Conservation (phyloP, 2,797 vertebrate genomes). For the Scarus forsteni region DNA sequence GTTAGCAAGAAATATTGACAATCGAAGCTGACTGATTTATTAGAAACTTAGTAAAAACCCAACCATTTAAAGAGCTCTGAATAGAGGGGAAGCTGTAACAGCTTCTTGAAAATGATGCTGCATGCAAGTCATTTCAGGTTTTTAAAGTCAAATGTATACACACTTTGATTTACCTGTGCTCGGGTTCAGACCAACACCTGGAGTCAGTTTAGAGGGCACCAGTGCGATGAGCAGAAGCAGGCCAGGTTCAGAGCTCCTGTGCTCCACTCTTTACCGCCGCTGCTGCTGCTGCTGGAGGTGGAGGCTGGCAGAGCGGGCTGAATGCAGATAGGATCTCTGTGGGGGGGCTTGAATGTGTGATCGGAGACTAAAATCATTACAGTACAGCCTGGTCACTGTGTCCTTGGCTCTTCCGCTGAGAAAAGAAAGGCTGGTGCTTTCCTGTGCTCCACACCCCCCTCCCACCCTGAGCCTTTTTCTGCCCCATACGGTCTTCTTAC, state of each 20-base stretch:
- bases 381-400: constrained; percentile 81
- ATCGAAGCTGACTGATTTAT: no score
- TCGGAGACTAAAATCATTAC: constrained; percentile 87
- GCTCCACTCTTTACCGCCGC: constrained; percentile 17
- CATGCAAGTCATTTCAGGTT: no score
- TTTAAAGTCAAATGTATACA: constrained; percentile 30
- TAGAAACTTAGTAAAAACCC: no score
- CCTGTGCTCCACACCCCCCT: constrained; percentile 26
- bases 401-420: constrained; percentile 83
- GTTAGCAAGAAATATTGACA: no score
- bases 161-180: constrained; percentile 39
- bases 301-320: constrained; percentile 70
- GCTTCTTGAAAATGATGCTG: no score
- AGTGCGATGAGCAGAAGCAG: constrained; percentile 30
- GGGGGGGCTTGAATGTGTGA: constrained; percentile 81
- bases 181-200: constrained; percentile 10
- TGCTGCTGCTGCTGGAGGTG: constrained; percentile 48
- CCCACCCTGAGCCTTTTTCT: constrained; percentile 24
- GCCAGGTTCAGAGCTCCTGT: constrained; percentile 20
- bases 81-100: no score
- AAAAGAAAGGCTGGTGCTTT: constrained; percentile 57
- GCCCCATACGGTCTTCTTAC: background rate
- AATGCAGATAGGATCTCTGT: constrained; percentile 81
- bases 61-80: no score
- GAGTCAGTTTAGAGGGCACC: constrained; percentile 22